Percentiles rank a stretch among this genome's conserved stretches.
Conservation (phyloP, 2,113 vertebrate species). For the Nannobrachium achirus region DNA sequence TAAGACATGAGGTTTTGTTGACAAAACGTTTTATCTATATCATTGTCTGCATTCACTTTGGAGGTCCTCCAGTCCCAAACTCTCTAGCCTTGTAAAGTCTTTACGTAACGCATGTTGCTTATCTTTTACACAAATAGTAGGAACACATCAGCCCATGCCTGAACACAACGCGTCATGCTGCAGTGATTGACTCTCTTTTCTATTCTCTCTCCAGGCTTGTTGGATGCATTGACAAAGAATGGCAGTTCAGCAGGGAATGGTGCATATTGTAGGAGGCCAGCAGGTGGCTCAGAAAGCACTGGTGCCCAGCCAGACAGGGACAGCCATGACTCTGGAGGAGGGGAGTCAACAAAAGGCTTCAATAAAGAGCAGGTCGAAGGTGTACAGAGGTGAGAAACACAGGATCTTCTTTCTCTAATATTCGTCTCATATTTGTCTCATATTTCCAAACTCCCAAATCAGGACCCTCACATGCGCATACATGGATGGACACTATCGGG, state of each 20-base stretch:
- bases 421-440: background rate
- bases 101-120: background rate
- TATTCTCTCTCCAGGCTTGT: conserved; percentile 79
- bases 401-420: background rate
- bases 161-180: background rate
- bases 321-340: conserved; percentile 57
- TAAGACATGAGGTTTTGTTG: too few relatives aligned
- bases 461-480: too few relatives aligned
- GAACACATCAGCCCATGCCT: background rate
- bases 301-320: conserved; percentile 74
- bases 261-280: conserved; percentile 80
- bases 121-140: background rate
- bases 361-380: conserved; percentile 93
- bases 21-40: too few relatives aligned
- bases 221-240: conserved; percentile 89
- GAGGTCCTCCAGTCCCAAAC: background rate
- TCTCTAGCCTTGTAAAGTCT: background rate
- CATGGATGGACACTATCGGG: too few relatives aligned
- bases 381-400: conserved; percentile 85
- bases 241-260: conserved; percentile 87
- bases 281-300: conserved; percentile 70
- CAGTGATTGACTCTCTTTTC: background rate
- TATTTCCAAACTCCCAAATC: too few relatives aligned
- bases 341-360: conserved; percentile 85
- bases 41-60: background rate